Conservation (phyloP, 2,797 vertebrate species). For the Amblyopsis hoosieri region DNA sequence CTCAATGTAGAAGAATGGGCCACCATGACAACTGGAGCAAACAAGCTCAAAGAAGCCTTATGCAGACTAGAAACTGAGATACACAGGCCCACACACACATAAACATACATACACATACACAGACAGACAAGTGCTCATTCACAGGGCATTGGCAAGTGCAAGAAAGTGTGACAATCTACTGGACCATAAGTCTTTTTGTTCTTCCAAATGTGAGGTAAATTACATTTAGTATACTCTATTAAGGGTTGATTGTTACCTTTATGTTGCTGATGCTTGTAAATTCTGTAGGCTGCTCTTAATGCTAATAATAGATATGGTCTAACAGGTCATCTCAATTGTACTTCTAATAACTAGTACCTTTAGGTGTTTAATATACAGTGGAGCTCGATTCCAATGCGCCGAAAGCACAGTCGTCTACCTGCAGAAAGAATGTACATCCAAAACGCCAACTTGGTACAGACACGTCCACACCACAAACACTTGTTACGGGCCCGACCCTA, state of each 20-base stretch:
- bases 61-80: constrained; percentile 17
- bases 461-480: constrained; percentile 35
- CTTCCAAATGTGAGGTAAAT: constrained; percentile 45
- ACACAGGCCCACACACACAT: not conserved
- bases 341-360: too few species aligned
- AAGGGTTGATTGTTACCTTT: not conserved
- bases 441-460: constrained; percentile 29
- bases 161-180: constrained; percentile 8
- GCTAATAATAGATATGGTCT: not conserved
- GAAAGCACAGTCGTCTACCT: constrained; percentile 2
- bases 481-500: constrained; percentile 54
- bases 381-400: constrained; percentile 25
- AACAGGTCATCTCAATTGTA: too few species aligned
- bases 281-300: not conserved
- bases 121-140: constrained; percentile 21
- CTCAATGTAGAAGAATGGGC: constrained; percentile 60
- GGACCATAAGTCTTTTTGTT: constrained; percentile 7
- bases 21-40: constrained; percentile 76
- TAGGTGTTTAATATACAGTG: constrained; percentile 11
- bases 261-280: not conserved
- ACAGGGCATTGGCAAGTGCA: constrained; percentile 22
- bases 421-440: constrained; percentile 52
- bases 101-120: constrained; percentile 15
- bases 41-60: constrained; percentile 55
- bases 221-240: constrained; percentile 3